Evolutionary conservation across 2,888 invertebrate species (phyloP), one percentile per base, ranked within the genome.

Genomic region (Drosophila affinis): DNA sequence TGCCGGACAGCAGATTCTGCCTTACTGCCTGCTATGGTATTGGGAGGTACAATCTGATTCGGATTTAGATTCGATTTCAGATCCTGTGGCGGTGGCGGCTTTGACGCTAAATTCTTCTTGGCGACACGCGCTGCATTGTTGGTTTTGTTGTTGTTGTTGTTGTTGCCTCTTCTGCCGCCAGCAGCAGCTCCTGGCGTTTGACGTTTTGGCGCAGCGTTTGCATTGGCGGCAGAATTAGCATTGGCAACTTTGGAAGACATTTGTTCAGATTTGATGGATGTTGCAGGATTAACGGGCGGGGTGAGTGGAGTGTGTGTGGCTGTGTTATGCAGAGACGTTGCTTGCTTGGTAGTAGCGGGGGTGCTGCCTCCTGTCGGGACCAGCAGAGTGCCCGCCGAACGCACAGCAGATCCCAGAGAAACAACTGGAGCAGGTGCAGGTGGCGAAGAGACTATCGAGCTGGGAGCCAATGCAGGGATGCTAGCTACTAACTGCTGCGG

Each of bases 201-300:
- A 58, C 81, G 86, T 70, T 79, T 87, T 10, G 72, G 46, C 29
- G 55, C 51, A 9, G 52, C 63, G 67, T 39, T 39, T 39, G 39
- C 39, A 14, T 60, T 54, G 44, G 21, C 46, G 52, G 39, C 57
- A 60, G 29, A 53, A 58, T 17, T 65, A 54, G 72, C 57, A 60
- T 76, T 87, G 86, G 85, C 87, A 65, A 76, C 76, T 75, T 80
- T 89, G 86, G 89, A 86, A 86, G 86, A 89, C 86, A 64, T 85
- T 87, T 89, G 77, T 76, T 85, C 89, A 68, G 56, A 70, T 76
- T 74, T 72, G 27, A 62, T 76, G 68, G 58, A 34, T 54, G 52
- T 18, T 73, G 62, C 47, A 44, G 51, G 48, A 24, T 49, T 39
- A 61, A 24, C n/a, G 12, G 27, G 27, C 17, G 47, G n/a, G n/a